Evolutionary conservation across 30 jellyfish, hydroid and myxozoan genomes (phyloP).

Genomic region (Pelagia noctiluca): DNA sequence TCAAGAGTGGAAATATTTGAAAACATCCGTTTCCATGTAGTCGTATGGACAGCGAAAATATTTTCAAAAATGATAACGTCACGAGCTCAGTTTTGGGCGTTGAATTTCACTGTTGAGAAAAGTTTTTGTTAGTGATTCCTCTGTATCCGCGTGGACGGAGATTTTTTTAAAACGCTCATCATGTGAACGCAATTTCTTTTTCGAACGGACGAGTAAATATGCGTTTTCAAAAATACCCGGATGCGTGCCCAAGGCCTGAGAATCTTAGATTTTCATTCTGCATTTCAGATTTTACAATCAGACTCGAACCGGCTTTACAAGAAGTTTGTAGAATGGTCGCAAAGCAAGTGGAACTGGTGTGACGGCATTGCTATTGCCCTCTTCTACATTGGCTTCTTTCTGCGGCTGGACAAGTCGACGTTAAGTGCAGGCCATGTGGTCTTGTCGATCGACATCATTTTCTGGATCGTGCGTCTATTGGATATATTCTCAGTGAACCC

Average conservation of each 20-base stretch:
- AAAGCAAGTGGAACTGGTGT: constrained; percentile 84
- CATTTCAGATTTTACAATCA: constrained; percentile 66
- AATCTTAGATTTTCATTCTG: not conserved
- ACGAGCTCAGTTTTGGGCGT: no score
- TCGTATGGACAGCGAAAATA: no score
- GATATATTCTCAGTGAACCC: constrained; percentile 87
- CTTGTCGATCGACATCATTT: constrained; percentile 81
- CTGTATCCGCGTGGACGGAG: no score
- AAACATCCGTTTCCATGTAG: no score
- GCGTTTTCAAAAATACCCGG: no score
- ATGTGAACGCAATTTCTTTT: no score
- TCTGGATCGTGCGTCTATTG: constrained; percentile 89
- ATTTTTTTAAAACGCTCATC: not conserved
- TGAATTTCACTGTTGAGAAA: not conserved
- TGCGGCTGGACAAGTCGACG: constrained; percentile 62
- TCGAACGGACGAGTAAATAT: no score
- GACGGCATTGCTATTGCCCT: constrained; percentile 85
- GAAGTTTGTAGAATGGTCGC: constrained; percentile 72
- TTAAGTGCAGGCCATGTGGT: constrained; percentile 73
- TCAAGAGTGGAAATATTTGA: no score
- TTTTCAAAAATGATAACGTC: no score
- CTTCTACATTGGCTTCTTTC: constrained; percentile 75
- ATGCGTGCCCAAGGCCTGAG: not conserved
- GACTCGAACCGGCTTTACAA: constrained; percentile 62
- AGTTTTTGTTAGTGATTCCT: no score